These are phyloP conservation scores for Melitaea athalia DNA, from an alignment of 2,888 invertebrate species.

Conservation along the genomic window DNA sequence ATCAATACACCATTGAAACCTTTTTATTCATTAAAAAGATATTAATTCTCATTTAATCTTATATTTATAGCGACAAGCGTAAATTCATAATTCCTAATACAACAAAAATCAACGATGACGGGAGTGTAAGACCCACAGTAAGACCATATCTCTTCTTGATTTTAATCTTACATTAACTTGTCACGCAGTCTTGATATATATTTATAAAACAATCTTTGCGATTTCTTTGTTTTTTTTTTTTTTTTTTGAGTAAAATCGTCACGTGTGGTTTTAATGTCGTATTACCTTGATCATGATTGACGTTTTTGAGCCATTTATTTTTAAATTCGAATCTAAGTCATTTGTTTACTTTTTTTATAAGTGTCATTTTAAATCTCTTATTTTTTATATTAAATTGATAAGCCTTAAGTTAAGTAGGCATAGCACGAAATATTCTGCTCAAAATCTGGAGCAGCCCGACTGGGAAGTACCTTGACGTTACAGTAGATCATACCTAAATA, in stretches of 20 bases:
- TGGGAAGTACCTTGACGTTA: no score
- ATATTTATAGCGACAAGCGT: neutral
- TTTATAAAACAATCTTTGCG: slow-evolving; percentile 1
- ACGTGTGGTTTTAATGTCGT: neutral
- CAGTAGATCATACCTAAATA: no score
- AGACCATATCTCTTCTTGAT: neutral
- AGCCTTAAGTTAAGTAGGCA: no score
- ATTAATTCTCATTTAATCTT: neutral
- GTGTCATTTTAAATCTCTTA: neutral
- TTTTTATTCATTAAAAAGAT: neutral
- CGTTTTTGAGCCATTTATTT: neutral
- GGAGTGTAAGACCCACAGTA: no score
- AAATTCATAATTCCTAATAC: neutral
- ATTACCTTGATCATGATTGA: neutral
- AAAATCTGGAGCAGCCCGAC: no score
- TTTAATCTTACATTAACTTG: slow-evolving; percentile 10
- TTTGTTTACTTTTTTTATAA: neutral
- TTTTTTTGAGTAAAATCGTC: neutral
- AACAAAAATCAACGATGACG: slow-evolving; percentile 5
- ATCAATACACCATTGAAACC: neutral
- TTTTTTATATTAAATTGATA: no score
- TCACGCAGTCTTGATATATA: neutral
- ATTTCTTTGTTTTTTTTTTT: neutral
- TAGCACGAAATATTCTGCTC: no score
- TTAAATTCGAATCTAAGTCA: neutral